A percentile compares a stretch with the other conserved stretches of the same genome.
phyloP scores from a whole-genome alignment of 92 coral and sea anemone genomes.

The Hydrozoanthus gracilis region DNA sequence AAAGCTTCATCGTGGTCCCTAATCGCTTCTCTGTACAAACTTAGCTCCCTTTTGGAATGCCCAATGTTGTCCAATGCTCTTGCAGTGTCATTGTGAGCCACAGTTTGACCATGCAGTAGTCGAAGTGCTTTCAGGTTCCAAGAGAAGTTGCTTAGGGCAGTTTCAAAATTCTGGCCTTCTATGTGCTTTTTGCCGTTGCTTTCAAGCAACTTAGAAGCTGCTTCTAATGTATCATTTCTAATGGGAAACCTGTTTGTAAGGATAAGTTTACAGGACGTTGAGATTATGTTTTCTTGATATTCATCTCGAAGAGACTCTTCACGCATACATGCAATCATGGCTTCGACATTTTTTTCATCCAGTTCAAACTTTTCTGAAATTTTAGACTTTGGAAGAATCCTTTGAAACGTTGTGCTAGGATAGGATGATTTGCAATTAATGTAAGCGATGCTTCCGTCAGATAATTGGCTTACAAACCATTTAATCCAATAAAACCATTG shows the following conservation, averaged over 20 bases:
- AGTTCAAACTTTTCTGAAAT: slow-evolving; percentile 7
- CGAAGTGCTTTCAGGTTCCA: slow-evolving; percentile 24
- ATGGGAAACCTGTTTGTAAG: neutral
- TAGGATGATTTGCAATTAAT: neutral
- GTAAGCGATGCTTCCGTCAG: slow-evolving; percentile 24
- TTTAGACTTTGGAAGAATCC: slow-evolving; percentile 37
- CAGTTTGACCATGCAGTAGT: too few species aligned
- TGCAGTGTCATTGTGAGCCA: slow-evolving; percentile 4
- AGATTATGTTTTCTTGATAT: neutral
- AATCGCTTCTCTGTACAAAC: neutral
- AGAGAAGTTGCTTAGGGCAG: neutral
- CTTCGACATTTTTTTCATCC: slow-evolving; percentile 15
- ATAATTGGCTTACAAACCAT: slow-evolving; percentile 30
- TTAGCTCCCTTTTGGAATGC: neutral
- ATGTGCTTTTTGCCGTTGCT: neutral
- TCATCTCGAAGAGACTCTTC: slow-evolving; percentile 30
- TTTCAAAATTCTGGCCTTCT: neutral
- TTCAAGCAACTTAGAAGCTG: neutral
- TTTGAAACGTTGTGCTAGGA: slow-evolving; percentile 6
- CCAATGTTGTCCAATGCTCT: slow-evolving; percentile 11
- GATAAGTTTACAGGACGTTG: neutral
- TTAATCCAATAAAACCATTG: slow-evolving; percentile 11
- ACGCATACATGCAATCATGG: slow-evolving; percentile 15
- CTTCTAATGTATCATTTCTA: neutral
- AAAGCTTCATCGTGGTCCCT: neutral